These are phyloP conservation scores for Malurus elegans DNA, from an alignment of 2,113 vertebrate species.

Conservation along the genomic window DNA sequence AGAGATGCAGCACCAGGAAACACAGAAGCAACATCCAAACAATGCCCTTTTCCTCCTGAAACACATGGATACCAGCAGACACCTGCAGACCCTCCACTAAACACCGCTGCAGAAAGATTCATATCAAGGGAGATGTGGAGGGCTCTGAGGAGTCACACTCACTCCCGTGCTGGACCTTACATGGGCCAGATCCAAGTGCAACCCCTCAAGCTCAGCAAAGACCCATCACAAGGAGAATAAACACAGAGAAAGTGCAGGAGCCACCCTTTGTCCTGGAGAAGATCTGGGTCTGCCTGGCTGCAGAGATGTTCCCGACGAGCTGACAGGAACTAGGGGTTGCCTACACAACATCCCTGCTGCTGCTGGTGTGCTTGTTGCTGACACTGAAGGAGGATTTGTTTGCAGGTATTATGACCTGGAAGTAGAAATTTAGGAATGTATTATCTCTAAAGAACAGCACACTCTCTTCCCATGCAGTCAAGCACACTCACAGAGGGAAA, in stretches of 20 bases:
- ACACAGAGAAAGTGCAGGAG: neutral
- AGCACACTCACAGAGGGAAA: neutral
- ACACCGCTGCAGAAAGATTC: neutral
- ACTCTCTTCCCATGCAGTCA: neutral
- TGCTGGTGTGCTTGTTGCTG: neutral
- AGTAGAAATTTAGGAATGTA: neutral
- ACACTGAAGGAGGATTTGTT: neutral
- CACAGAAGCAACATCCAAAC: neutral
- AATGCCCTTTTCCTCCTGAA: neutral
- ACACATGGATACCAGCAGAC: neutral
- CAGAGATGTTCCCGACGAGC: neutral
- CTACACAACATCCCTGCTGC: neutral
- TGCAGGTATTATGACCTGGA: neutral
- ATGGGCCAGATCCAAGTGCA: neutral
- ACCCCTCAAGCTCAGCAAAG: neutral
- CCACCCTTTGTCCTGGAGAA: neutral
- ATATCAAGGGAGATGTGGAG: neutral
- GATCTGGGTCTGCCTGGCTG: neutral
- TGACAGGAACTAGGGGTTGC: neutral
- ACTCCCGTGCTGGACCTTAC: rapidly evolving
- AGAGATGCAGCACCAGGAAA: neutral
- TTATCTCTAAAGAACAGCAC: neutral
- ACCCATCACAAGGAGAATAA: neutral
- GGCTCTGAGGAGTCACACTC: neutral
- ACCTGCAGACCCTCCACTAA: neutral